A percentile compares a stretch with the other conserved stretches of the same genome.
phyloP scores from a whole-genome alignment of 2,888 invertebrate species.

The Hemistola chrysoprasaria region DNA sequence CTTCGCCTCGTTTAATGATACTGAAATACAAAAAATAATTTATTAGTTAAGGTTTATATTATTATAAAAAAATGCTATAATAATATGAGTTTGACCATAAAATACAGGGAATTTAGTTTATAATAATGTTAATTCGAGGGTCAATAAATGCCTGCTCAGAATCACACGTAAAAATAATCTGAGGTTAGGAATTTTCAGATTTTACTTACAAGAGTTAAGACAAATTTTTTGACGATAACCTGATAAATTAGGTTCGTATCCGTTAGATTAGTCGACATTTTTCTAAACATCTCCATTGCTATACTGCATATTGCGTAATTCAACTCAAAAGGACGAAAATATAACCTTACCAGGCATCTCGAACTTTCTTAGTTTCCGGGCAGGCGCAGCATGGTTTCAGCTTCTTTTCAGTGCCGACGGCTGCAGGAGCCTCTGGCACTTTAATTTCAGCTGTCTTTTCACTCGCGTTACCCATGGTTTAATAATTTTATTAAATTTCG shows the following conservation, averaged over 20 bases:
- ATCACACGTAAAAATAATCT: no score
- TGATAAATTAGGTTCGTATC: no score
- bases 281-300: no score
- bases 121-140: no score
- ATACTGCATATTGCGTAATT: slow-evolving; percentile 20
- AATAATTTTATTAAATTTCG: slow-evolving; percentile 1
- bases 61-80: no score
- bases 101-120: no score
- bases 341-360: slow-evolving; percentile 94
- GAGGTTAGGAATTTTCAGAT: no score
- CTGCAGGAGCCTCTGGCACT: slow-evolving; percentile 46
- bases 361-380: slow-evolving; percentile 94
- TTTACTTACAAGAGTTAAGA: no score
- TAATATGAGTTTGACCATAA: no score
- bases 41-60: neutral
- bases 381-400: slow-evolving; percentile 98
- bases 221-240: no score
- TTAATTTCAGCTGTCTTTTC: slow-evolving; percentile 68
- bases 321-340: slow-evolving; percentile 28
- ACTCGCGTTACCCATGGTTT: slow-evolving; percentile 70
- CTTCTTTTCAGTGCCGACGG: slow-evolving; percentile 83
- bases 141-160: no score
- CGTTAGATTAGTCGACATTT: no score
- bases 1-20: slow-evolving; percentile 95
- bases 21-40: slow-evolving; percentile 70